Conservation (phyloP, 2,797 vertebrate species). For the Tamandua tetradactyla region DNA sequence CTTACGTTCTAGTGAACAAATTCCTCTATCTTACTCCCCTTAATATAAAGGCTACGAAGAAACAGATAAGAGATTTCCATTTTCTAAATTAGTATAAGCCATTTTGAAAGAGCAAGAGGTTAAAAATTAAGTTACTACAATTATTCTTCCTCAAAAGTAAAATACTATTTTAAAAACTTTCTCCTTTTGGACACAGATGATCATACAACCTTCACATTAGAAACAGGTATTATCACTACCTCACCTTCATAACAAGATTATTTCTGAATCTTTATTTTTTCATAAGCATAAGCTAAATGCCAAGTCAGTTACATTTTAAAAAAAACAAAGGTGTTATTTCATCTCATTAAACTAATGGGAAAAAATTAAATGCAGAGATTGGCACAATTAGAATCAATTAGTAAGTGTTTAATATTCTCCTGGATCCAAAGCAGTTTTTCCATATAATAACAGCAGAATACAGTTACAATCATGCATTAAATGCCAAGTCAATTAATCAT, state of each 20-base stretch:
- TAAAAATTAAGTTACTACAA: not conserved
- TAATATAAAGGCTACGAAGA: not conserved
- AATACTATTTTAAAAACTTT: not conserved
- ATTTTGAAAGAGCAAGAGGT: not conserved
- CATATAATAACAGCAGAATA: conserved; percentile 64
- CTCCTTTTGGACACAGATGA: not conserved
- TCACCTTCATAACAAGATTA: not conserved
- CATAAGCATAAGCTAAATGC: not conserved
- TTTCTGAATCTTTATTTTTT: conserved; percentile 35
- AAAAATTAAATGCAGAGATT: conserved; percentile 51
- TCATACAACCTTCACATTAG: not conserved
- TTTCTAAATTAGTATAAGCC: not conserved
- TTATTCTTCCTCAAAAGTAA: conserved; percentile 21
- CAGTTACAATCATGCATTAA: conserved; percentile 56
- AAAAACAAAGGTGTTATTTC: conserved; percentile 35
- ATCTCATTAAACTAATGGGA: conserved; percentile 48
- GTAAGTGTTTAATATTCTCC: conserved; percentile 54
- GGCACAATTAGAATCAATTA: conserved; percentile 68
- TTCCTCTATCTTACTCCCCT: not conserved
- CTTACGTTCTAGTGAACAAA: not conserved
- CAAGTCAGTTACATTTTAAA: conserved; percentile 33
- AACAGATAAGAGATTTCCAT: not conserved
- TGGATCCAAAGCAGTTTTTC: conserved; percentile 38
- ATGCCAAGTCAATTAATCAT: conserved; percentile 68
- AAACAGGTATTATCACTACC: not conserved